These are phyloP conservation scores for Hyperopisus bebe DNA, from an alignment of 2,113 vertebrate genomes.

Conservation along the genomic window DNA sequence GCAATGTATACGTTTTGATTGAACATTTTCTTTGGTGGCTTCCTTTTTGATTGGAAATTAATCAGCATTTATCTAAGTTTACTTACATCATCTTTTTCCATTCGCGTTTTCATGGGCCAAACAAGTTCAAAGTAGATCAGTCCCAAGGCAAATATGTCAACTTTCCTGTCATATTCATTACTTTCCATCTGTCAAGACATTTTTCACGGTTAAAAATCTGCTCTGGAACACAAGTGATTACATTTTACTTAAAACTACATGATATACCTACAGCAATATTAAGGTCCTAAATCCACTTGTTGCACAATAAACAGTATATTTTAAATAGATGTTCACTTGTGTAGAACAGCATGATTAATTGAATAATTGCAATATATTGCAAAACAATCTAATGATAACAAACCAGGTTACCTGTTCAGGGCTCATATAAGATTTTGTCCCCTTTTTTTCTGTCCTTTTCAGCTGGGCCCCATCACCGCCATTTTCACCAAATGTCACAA, in stretches of 20 bases:
- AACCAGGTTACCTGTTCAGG: constrained; percentile 26
- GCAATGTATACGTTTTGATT: not conserved
- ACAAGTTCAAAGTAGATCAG: constrained; percentile 78
- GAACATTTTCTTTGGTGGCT: not conserved
- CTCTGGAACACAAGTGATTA: not conserved
- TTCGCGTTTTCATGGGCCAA: constrained; percentile 21
- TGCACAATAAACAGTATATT: not conserved
- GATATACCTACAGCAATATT: not conserved
- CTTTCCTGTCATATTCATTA: constrained; percentile 57
- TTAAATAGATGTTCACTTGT: not conserved
- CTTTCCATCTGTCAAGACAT: constrained; percentile 17
- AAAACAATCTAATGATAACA: not conserved
- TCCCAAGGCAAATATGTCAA: constrained; percentile 81
- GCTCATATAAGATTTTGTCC: constrained; percentile 30
- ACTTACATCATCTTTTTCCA: constrained; percentile 43
- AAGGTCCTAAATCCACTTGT: not conserved
- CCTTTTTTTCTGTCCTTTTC: constrained; percentile 32
- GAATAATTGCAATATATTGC: not conserved
- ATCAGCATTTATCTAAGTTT: not conserved
- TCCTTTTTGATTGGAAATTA: not conserved
- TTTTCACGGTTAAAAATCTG: not conserved
- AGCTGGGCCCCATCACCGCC: not conserved
- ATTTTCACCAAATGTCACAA: constrained; percentile 46
- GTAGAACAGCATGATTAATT: not conserved
- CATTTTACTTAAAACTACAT: not conserved